Conservation (phyloP, 2,113 vertebrate genomes). For the Fregetta grallaria region DNA sequence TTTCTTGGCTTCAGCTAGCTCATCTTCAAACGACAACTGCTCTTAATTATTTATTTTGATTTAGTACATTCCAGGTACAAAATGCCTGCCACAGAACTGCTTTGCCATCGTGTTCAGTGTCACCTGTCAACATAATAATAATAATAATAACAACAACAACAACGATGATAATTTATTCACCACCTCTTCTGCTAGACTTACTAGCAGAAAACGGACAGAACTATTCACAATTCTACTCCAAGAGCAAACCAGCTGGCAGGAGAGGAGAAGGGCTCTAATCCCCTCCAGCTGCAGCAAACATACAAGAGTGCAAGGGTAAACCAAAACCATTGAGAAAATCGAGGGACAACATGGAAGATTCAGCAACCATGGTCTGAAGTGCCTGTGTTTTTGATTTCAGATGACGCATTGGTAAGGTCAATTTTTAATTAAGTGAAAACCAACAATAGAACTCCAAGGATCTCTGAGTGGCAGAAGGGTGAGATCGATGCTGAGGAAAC, state of each 20-base stretch:
- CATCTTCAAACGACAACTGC: not conserved
- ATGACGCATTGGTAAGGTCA: not conserved
- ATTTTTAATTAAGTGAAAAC: not conserved
- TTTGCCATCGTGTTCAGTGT: not conserved
- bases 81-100: not conserved
- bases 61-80: not conserved
- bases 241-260: not conserved
- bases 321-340: not conserved
- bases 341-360: not conserved
- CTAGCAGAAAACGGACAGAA: not conserved
- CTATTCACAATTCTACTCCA: not conserved
- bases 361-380: rapidly evolving
- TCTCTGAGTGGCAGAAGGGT: not conserved
- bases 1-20: not conserved
- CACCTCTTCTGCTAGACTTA: not conserved
- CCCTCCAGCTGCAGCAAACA: not conserved
- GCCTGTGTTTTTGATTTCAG: not conserved
- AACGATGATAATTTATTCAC: not conserved
- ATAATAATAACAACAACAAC: not conserved
- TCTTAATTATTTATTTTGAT: not conserved
- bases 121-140: not conserved
- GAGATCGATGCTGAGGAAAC: not conserved
- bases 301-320: not conserved
- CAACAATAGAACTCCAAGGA: not conserved
- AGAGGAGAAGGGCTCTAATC: not conserved